Base-by-base conservation (phyloP, 2,113 vertebrate species). In the Penelope pileata region DNA sequence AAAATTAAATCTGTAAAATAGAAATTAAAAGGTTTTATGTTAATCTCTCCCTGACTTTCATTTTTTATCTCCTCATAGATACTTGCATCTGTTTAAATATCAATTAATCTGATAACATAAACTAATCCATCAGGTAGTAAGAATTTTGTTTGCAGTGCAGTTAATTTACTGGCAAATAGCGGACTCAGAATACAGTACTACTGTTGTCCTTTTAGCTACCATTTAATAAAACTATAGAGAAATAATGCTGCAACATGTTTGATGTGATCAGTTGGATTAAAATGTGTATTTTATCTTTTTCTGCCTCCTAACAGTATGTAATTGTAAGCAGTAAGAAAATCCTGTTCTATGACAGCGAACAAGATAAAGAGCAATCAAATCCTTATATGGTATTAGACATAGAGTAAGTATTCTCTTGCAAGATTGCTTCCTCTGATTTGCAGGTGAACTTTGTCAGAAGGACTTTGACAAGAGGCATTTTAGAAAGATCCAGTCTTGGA, bases 281-380 rank as follows among this genome's bases (percentile, higher is more conserved):
- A 94, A 81, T 1, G 7, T 58, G 4, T 38, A 4, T 72, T 86
- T 90, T 64, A 77, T 91, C 9, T 32, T 90, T 67, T 79, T 78
- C 60, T 97, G 10, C 83, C 60, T 94, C 69, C 95, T 96, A 93
- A 96, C 96, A 99, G 99, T 99, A 99, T 68, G 99, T 99, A 40
- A 98, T 99, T 43, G 99, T 99, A 77, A 99, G 99, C 98, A 99
- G 99, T 97, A 99, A 99, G 98, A 99, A 99, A 98, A 99, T 99
- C 92, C 98, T 99, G 67, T 99, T 99, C 98, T 99, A 99, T 96
- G 99, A 99, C 98, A 99, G 98, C 0, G 99, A 99, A 88, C 99
- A 99, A 94, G 99, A 99, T 97, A 99, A 99, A 97, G 99, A 99
- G 82, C 99, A 98, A 38, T 99, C 99, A 83, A 99, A 99, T 70